These are phyloP conservation scores for Corythornis madagascariensis DNA, from an alignment of 2,113 vertebrate species.

Conservation along the genomic window DNA sequence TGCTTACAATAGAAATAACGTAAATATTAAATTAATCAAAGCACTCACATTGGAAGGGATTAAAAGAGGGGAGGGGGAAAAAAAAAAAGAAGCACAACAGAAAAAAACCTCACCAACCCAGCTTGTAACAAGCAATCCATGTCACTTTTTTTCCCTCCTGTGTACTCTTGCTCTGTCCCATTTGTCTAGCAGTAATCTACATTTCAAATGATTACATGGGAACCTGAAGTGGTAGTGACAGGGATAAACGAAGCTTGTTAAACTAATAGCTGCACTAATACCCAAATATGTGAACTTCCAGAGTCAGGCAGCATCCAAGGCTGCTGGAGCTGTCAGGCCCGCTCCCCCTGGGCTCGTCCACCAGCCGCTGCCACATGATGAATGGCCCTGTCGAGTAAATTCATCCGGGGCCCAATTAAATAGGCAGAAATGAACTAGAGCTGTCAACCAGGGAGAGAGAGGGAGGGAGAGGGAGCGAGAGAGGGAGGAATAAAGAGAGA, in stretches of 20 bases:
- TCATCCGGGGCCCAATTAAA: constrained; percentile 99
- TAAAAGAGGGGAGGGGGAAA: constrained; percentile 43
- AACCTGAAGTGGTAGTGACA: constrained; percentile 91
- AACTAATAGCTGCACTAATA: constrained; percentile 99
- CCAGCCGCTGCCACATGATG: constrained; percentile 96
- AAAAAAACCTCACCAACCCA: background rate
- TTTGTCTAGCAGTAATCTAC: constrained; percentile 90
- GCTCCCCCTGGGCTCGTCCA: constrained; percentile 93
- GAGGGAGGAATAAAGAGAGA: constrained; percentile 63
- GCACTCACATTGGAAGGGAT: constrained; percentile 60
- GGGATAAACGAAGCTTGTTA: constrained; percentile 97
- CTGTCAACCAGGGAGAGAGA: constrained; percentile 80
- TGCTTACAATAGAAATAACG: constrained; percentile 75
- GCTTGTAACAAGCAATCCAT: constrained; percentile 79
- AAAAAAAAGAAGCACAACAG: background rate
- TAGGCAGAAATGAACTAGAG: constrained; percentile 86
- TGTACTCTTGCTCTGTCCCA: constrained; percentile 82
- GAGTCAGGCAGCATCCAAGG: constrained; percentile 84
- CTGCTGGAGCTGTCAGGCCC: constrained; percentile 85
- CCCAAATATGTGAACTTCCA: constrained; percentile 90
- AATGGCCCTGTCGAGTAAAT: constrained; percentile 99
- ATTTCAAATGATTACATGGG: constrained; percentile 92
- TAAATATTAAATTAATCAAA: constrained; percentile 83
- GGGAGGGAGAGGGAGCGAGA: constrained; percentile 40
- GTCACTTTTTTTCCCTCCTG: constrained; percentile 81